Base-by-base conservation (phyloP, 2,888 invertebrate genomes). In the Orgyia antiqua region DNA sequence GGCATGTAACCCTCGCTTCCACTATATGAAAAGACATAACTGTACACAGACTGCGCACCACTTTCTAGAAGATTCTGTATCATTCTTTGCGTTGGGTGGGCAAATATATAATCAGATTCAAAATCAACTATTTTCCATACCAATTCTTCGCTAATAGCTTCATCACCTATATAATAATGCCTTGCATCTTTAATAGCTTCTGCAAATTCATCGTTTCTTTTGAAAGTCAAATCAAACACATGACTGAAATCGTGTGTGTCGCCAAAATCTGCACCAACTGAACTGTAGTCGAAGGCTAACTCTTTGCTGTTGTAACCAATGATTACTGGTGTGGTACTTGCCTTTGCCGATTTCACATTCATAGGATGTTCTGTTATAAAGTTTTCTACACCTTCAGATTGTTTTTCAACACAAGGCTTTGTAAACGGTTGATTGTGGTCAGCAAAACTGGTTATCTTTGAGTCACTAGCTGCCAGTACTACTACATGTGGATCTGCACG, bases 1-100 rank as follows among this genome's bases (percentile, higher is more conserved):
- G 15, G 6, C 15, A 6, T 15, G 4, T 4, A 4, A 4, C 15
- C 15, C 6, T 15, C 15, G 2, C 10, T 23, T 4, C 42, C 45
- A 6, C 23, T 32, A 9, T 45, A 42, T 4, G 42, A 45, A 17
- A 42, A 45, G 9, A 45, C 13, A n/a, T 45, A 45, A 2, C 38
- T 18, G 5, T 38, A 45, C 6, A 45, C 30, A 6, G 10, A 26
- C 5, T 3, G 12, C 8, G 29, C 38, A 9, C 34, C 42, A 1
- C 15, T 24, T 12, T 34, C 27, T 4, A 36, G 15, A 25, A 42
- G 27, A 26, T 26, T 30, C 23, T 45, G 24, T 11, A 28, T 36
- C 19, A 34, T 42, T 21, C 36, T 32, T n/a, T 38, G 26, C 1
- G 37, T 38, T 15, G 46, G 33, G 27, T 39, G 34, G 1, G 12